phyloP scores from a whole-genome alignment of 2,888 invertebrate genomes.

The Lycia hirtaria region DNA sequence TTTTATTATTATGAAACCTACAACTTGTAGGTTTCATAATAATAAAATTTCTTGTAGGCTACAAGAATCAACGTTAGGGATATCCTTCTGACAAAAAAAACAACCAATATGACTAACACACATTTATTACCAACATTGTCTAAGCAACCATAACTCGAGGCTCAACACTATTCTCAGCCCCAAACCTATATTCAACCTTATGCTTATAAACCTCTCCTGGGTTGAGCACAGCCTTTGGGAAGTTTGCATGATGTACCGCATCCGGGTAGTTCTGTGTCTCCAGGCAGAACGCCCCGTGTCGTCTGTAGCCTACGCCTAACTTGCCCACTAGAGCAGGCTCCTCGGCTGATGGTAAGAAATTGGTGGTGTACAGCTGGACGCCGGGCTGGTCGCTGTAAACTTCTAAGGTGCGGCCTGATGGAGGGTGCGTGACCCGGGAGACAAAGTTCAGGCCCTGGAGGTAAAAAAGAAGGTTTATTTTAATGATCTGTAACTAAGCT shows the following conservation, averaged over 20 bases:
- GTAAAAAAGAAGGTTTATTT: not conserved
- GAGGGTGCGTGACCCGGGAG: conserved; percentile 87
- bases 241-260: conserved; percentile 92
- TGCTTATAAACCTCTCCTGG: conserved; percentile 91
- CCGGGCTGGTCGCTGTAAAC: conserved; percentile 95
- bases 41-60: not conserved
- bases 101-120: not conserved
- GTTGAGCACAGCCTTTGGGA: conserved; percentile 88
- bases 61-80: no score
- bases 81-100: no score
- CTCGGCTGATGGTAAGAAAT: conserved; percentile 87
- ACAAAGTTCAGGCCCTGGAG: conserved; percentile 66
- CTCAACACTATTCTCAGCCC: conserved; percentile 51
- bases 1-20: no score
- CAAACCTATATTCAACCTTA: conserved; percentile 89
- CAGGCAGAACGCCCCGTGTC: conserved; percentile 93
- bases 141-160: conserved; percentile 47
- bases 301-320: conserved; percentile 84
- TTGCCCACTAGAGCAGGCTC: conserved; percentile 71
- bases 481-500: no score
- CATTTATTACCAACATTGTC: not conserved
- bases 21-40: no score
- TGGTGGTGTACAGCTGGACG: conserved; percentile 95
- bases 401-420: conserved; percentile 90
- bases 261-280: conserved; percentile 97